These are phyloP conservation scores for Heliangelus exortis DNA, from an alignment of 2,797 vertebrate species.

Conservation along the genomic window DNA sequence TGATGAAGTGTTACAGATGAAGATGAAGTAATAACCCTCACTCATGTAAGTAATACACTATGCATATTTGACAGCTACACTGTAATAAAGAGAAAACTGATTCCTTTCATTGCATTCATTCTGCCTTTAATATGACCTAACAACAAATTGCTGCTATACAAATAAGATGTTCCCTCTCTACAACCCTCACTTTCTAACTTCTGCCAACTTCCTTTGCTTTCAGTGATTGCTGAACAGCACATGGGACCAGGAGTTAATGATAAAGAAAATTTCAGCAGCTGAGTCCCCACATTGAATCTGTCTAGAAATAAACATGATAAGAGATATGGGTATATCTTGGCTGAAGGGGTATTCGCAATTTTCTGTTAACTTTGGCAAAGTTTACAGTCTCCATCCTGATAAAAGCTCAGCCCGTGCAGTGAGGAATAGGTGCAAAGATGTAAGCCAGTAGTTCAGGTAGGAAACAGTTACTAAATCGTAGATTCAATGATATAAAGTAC, in stretches of 20 bases:
- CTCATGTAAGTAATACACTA: neutral
- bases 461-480: neutral
- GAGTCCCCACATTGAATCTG: neutral
- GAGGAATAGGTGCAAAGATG: neutral
- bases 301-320: neutral
- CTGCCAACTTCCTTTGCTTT: neutral
- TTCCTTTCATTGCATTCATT: neutral
- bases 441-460: neutral
- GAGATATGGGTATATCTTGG: neutral
- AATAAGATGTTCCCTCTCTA: neutral
- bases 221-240: neutral
- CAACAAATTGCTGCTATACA: neutral
- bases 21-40: neutral
- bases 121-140: neutral
- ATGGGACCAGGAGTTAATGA: neutral
- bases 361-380: neutral
- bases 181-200: neutral
- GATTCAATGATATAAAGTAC: neutral
- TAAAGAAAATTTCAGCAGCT: neutral
- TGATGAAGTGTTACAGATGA: neutral
- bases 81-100: neutral
- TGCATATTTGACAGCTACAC: neutral
- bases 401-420: neutral
- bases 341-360: neutral
- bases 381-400: neutral